These are phyloP conservation scores for Hypsibius dujardini DNA, from an alignment of 1,140 invertebrate species.

Conservation along the genomic window DNA sequence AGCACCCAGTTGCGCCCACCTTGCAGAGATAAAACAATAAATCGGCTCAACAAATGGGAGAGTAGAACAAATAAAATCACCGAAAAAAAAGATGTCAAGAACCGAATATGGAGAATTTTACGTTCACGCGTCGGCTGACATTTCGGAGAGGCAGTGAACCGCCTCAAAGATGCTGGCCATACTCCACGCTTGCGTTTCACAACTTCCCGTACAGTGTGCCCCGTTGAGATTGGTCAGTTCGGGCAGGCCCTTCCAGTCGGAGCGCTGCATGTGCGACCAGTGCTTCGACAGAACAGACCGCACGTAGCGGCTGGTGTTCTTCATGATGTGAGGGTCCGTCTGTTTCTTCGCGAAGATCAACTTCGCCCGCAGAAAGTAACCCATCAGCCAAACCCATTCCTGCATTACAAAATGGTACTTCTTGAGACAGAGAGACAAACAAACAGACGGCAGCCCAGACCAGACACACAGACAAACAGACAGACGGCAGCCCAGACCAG, in stretches of 20 bases:
- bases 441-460: no score
- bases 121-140: no score
- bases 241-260: slow-evolving; percentile 74
- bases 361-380: slow-evolving; percentile 71
- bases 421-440: no score
- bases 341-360: slow-evolving; percentile 51
- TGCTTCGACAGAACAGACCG: slow-evolving; percentile 53
- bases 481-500: no score
- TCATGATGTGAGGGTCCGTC: slow-evolving; percentile 44
- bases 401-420: slow-evolving; percentile 27
- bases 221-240: slow-evolving; percentile 86
- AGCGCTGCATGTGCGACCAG: slow-evolving; percentile 50
- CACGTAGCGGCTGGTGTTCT: slow-evolving; percentile 48
- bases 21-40: no score
- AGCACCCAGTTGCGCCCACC: no score
- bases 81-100: no score
- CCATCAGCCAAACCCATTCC: slow-evolving; percentile 95
- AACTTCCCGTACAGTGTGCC: slow-evolving; percentile 59
- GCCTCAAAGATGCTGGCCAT: slow-evolving; percentile 63
- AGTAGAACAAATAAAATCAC: no score
- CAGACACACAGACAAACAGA: no score
- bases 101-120: no score
- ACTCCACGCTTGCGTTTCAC: slow-evolving; percentile 90
- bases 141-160: not conserved
- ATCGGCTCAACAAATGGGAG: no score